phyloP scores from a whole-genome alignment of 2,113 vertebrate species.

The Cottus gobio region DNA sequence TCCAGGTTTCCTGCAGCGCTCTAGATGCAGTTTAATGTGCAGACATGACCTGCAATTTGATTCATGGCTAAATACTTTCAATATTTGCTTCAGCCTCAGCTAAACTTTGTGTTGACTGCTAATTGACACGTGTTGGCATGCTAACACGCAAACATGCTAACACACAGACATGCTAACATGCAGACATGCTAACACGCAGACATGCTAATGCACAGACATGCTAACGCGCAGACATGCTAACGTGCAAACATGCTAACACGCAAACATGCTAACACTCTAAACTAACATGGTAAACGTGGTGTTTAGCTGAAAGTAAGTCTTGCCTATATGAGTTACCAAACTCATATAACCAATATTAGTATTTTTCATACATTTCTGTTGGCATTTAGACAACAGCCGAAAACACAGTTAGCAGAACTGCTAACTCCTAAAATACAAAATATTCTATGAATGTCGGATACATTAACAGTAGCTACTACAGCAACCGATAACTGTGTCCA shows the following conservation, averaged over 20 bases:
- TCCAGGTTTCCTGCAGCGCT: neutral
- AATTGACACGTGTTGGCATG: neutral
- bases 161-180: neutral
- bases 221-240: neutral
- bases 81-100: neutral
- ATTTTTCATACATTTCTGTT: neutral
- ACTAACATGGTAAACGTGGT: no score
- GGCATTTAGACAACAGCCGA: neutral
- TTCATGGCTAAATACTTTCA: neutral
- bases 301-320: neutral
- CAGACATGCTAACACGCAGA: neutral
- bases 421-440: neutral
- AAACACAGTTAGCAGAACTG: neutral
- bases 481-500: slow-evolving; percentile 5
- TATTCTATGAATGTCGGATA: neutral
- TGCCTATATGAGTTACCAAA: neutral
- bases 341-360: neutral
- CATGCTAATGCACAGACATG: neutral
- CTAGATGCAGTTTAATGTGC: neutral
- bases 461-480: slow-evolving; percentile 11
- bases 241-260: neutral
- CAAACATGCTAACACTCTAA: neutral
- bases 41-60: neutral
- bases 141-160: neutral
- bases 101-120: no score